Percentiles rank a stretch among this genome's conserved stretches.
These are phyloP conservation scores for Damaliscus lunatus DNA, from an alignment of 2,113 vertebrate species.

Conservation along the genomic window DNA sequence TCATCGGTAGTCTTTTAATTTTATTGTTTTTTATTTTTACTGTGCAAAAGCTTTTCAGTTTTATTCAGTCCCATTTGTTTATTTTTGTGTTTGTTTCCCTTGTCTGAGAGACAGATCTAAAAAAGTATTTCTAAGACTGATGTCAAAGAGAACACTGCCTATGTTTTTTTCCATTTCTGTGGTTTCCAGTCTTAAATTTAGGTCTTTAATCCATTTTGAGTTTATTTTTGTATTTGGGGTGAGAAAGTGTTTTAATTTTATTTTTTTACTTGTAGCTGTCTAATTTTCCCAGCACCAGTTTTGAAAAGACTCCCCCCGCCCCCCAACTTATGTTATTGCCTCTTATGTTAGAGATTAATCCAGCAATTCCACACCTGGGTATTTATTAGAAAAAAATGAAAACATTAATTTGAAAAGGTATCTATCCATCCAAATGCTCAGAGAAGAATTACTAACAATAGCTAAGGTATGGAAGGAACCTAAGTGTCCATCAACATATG, in stretches of 20 bases:
- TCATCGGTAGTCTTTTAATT: background rate
- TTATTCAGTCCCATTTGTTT: background rate
- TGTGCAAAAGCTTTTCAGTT: background rate
- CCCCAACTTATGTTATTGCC: background rate
- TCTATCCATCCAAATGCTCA: background rate
- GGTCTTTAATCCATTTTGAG: background rate
- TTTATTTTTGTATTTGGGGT: background rate
- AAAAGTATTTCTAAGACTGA: background rate
- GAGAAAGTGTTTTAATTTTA: background rate
- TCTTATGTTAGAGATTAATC: background rate
- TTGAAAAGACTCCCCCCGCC: background rate
- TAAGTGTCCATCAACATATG: background rate
- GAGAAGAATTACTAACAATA: background rate
- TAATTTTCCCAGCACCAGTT: background rate
- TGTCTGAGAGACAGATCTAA: background rate
- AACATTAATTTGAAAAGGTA: background rate
- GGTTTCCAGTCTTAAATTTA: background rate
- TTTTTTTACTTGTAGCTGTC: background rate
- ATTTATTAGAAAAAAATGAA: background rate
- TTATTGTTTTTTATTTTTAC: background rate
- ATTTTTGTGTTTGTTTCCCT: background rate
- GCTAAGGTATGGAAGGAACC: background rate
- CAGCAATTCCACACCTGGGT: background rate
- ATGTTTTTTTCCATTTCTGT: background rate
- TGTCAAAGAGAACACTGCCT: background rate